Percentiles rank a stretch among this genome's conserved stretches.
phyloP scores from a whole-genome alignment of 2,888 invertebrate genomes.

The Acrobasis repandana region DNA sequence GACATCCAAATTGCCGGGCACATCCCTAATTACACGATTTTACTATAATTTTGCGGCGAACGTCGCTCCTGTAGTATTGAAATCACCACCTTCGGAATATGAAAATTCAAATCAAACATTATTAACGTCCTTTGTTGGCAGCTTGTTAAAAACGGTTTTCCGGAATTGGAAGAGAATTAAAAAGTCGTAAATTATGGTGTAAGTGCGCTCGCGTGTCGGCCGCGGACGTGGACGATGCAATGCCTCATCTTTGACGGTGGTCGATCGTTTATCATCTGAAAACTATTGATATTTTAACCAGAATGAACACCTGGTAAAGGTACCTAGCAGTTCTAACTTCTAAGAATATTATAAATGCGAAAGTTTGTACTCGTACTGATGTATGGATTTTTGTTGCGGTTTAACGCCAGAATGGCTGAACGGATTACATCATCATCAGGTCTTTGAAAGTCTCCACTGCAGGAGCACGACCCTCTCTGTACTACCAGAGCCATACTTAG shows the following conservation, averaged over 20 bases:
- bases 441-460: no score
- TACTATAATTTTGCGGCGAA: constrained; percentile 74
- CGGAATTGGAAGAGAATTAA: constrained; percentile 34
- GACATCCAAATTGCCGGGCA: constrained; percentile 64
- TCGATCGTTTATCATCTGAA: background rate
- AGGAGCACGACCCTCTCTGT: no score
- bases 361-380: no score
- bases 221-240: constrained; percentile 1
- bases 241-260: background rate
- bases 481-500: no score
- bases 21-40: constrained; percentile 76
- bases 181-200: constrained; percentile 53
- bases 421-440: no score
- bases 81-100: constrained; percentile 69
- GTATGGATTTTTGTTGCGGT: no score
- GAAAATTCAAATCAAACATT: constrained; percentile 72
- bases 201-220: constrained; percentile 37
- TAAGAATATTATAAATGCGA: no score
- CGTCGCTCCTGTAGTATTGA: constrained; percentile 48
- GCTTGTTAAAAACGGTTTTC: constrained; percentile 53
- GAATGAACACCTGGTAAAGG: background rate
- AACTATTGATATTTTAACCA: background rate
- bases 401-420: no score
- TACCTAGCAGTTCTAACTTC: no score
- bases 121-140: constrained; percentile 53